These are phyloP conservation scores for Dyspetes luteomarginatus DNA, from an alignment of 2,888 invertebrate genomes.

Conservation along the genomic window DNA sequence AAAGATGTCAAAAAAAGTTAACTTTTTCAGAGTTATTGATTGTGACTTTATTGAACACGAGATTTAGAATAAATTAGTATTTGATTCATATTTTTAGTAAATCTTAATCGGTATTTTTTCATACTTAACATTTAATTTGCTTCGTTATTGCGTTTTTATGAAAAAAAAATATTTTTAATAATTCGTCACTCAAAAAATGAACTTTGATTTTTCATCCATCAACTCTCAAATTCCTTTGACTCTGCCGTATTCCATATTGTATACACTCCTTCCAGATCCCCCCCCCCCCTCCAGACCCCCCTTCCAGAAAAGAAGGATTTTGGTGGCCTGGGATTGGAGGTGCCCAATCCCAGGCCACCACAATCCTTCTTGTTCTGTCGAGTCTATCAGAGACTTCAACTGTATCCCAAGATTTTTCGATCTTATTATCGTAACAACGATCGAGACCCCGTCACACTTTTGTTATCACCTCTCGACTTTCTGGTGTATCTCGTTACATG, in stretches of 20 bases:
- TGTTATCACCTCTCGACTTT: background rate
- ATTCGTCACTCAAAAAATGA: too few relatives aligned
- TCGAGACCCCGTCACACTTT: slow-evolving; percentile 34
- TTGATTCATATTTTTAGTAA: background rate
- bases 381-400: slow-evolving; percentile 4
- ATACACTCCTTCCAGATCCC: background rate
- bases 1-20: too few relatives aligned
- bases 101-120: background rate
- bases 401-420: background rate
- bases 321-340: too few relatives aligned
- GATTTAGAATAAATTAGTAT: too few relatives aligned
- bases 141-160: background rate
- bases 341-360: too few relatives aligned
- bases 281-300: background rate
- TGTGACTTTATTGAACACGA: too few relatives aligned
- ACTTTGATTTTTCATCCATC: too few relatives aligned
- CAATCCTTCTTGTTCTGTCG: background rate
- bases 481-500: slow-evolving; percentile 22
- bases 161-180: background rate
- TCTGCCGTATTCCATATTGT: background rate
- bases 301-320: too few relatives aligned
- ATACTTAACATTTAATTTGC: background rate
- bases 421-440: slow-evolving; percentile 60
- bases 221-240: too few relatives aligned
- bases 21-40: too few relatives aligned